Percentiles rank a stretch among this genome's conserved stretches.
Conservation (phyloP, 1,140 invertebrate genomes). For the Sarcophaga bullata region DNA sequence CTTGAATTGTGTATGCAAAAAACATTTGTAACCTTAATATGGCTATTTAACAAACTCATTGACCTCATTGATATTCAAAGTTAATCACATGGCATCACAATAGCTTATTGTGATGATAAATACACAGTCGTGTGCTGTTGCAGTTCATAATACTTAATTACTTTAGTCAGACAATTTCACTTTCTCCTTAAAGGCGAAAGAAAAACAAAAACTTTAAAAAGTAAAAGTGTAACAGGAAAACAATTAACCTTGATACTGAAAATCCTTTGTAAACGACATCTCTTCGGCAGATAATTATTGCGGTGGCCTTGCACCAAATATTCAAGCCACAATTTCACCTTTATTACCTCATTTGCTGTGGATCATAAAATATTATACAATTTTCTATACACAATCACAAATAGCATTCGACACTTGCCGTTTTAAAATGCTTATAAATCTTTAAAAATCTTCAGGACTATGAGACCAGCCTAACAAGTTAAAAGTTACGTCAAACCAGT, state of each 20-base stretch:
- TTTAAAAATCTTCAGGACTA: too few relatives aligned
- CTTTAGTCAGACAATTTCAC: not conserved
- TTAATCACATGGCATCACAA: not conserved
- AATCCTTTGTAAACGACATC: not conserved
- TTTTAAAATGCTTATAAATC: too few relatives aligned
- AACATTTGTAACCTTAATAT: not conserved
- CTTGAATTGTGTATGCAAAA: not conserved
- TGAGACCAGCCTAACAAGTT: too few relatives aligned
- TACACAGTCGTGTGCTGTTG: too few relatives aligned
- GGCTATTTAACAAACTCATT: constrained; percentile 5
- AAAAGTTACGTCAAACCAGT: too few relatives aligned
- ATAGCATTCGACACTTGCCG: not conserved
- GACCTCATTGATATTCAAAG: not conserved
- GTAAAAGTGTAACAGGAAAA: not conserved
- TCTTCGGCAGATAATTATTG: not conserved
- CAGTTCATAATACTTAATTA: not conserved
- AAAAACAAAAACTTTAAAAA: not conserved
- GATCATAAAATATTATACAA: constrained; percentile 35
- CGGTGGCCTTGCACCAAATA: constrained; percentile 30
- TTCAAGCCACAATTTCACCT: constrained; percentile 36
- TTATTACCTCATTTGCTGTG: constrained; percentile 36
- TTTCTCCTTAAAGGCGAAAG: not conserved
- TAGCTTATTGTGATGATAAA: too few relatives aligned
- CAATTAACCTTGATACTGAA: constrained; percentile 30
- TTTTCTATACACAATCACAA: not conserved